Evolutionary conservation across 2,888 invertebrate genomes (phyloP).

Genomic region (Drosophila austrosaltans): DNA sequence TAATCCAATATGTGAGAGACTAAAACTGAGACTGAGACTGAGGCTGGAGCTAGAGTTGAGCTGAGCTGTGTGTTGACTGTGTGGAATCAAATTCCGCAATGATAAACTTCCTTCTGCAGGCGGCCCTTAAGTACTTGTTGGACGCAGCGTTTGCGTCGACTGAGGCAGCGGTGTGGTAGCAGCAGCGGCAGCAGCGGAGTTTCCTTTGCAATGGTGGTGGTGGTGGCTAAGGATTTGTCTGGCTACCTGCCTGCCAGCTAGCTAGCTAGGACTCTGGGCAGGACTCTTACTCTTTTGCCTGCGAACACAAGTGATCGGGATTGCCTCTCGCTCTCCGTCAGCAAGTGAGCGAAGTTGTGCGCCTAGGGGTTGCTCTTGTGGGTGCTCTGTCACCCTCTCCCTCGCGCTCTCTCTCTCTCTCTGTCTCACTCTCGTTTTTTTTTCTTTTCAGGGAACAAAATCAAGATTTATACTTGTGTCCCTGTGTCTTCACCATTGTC

Average conservation of each 20-base stretch:
- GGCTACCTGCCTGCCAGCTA: constrained; percentile 26
- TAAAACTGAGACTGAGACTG: constrained; percentile 1
- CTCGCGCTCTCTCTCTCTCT: constrained; percentile 2
- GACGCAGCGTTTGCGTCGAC: constrained; percentile 28
- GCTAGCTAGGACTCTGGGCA: constrained; percentile 17
- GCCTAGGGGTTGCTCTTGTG: constrained; percentile 60
- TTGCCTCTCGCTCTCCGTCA: constrained; percentile 8
- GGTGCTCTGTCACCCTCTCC: constrained; percentile 42
- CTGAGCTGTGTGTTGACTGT: constrained; percentile 78
- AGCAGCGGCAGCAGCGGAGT: constrained; percentile 28
- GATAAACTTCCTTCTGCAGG: constrained; percentile 84
- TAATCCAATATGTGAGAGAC: constrained; percentile 48
- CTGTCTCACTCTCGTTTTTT: constrained; percentile 28
- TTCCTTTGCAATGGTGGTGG: constrained; percentile 19
- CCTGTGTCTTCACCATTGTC: constrained; percentile 15
- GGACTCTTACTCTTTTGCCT: constrained; percentile 32
- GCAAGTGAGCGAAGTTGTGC: constrained; percentile 9
- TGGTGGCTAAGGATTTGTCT: constrained; percentile 15
- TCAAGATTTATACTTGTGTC: constrained; percentile 50
- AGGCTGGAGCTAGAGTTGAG: constrained; percentile 1
- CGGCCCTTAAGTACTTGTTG: constrained; percentile 80
- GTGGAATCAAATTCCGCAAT: constrained; percentile 85
- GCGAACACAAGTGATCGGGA: constrained; percentile 53
- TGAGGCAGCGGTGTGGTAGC: constrained; percentile 23
- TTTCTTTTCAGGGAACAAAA: constrained; percentile 9